Evolutionary conservation across 2,113 vertebrate genomes (phyloP).

Genomic region (Grammomys dolichurus): DNA sequence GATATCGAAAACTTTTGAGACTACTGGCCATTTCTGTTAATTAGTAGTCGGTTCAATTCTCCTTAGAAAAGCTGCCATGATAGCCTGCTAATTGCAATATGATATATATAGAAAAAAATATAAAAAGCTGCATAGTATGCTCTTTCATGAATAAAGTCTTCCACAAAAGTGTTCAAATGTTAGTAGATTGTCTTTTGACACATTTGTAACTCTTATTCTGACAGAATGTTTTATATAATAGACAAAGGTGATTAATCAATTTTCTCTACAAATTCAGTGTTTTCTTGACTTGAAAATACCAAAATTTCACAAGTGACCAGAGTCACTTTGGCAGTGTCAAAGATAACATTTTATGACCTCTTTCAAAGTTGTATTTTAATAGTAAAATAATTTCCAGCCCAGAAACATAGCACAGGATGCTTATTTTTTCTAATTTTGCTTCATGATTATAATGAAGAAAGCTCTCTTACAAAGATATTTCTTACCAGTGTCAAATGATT

Average conservation of each 20-base stretch:
- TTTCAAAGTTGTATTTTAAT: constrained; percentile 15
- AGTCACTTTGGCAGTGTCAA: neutral
- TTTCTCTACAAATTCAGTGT: constrained; percentile 25
- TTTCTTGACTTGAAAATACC: constrained; percentile 18
- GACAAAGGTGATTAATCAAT: constrained; percentile 37
- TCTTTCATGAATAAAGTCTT: constrained; percentile 48
- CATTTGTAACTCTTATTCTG: constrained; percentile 31
- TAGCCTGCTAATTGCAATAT: constrained; percentile 65
- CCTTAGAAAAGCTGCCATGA: constrained; percentile 57
- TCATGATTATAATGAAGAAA: neutral
- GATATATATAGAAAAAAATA: constrained; percentile 52
- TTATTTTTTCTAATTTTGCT: neutral
- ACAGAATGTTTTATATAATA: constrained; percentile 13
- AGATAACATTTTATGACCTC: neutral
- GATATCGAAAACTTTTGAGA: constrained; percentile 33
- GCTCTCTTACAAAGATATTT: neutral
- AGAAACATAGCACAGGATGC: neutral
- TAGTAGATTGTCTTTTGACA: constrained; percentile 23
- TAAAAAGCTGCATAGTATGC: neutral
- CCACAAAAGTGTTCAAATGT: neutral
- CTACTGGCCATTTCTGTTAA: constrained; percentile 61
- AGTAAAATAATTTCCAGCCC: constrained; percentile 12
- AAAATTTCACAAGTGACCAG: neutral
- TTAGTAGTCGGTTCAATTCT: constrained; percentile 69
- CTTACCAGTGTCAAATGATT: constrained; percentile 1